Percentiles rank a stretch among this genome's conserved stretches.
Evolutionary conservation across 1,140 invertebrate species (phyloP).

Genomic region (Atta texana): DNA sequence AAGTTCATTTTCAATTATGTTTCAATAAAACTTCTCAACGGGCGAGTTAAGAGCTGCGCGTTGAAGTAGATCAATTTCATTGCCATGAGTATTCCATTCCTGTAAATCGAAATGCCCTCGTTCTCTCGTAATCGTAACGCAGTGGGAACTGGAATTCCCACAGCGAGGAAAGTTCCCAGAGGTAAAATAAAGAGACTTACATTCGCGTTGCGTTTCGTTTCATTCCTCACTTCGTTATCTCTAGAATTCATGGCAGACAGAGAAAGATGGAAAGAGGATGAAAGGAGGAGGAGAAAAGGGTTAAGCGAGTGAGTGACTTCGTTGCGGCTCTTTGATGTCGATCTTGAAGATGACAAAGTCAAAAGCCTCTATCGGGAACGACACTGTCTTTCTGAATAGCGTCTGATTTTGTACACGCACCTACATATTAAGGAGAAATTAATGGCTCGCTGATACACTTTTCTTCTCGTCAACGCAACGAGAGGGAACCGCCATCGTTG

Average conservation of each 20-base stretch:
- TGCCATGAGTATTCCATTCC: conserved; percentile 33
- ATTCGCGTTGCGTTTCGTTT: conserved; percentile 2
- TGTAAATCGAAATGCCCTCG: conserved; percentile 32
- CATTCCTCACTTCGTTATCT: conserved; percentile 18
- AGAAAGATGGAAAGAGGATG: conserved; percentile 10
- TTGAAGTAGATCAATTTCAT: conserved; percentile 50
- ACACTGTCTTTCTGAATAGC: conserved; percentile 73
- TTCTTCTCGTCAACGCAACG: background rate
- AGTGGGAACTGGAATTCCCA: background rate
- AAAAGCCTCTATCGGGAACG: conserved; percentile 68
- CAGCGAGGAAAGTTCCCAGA: conserved; percentile 26
- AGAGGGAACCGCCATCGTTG: background rate
- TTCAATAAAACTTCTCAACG: conserved; percentile 1
- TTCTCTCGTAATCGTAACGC: background rate
- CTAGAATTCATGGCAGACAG: conserved; percentile 26
- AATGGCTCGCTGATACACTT: conserved; percentile 59
- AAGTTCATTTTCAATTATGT: conserved; percentile 1
- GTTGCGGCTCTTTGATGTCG: conserved; percentile 65
- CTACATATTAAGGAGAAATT: conserved; percentile 67
- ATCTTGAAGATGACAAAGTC: conserved; percentile 52
- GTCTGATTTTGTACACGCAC: conserved; percentile 74
- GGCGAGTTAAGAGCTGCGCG: background rate
- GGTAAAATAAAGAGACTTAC: conserved; percentile 34
- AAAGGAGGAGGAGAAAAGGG: conserved; percentile 28
- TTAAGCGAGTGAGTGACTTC: conserved; percentile 45